Conservation (phyloP, 2,888 invertebrate genomes). For the Flexamia atlantica region DNA sequence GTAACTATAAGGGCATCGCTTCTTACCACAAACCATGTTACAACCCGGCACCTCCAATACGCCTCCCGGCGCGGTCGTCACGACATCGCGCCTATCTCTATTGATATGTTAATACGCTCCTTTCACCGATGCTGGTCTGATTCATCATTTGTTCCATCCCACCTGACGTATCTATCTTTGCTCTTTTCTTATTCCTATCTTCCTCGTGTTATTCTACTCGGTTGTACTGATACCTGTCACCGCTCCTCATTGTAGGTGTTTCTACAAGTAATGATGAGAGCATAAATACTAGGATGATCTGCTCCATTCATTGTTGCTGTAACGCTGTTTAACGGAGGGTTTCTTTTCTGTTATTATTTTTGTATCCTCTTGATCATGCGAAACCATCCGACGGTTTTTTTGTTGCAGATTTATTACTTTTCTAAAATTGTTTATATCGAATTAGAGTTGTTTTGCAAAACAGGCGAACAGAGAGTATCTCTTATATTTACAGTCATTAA, state of each 20-base stretch:
- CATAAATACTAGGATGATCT: background rate
- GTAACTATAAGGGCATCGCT: conserved; percentile 29
- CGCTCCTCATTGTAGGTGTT: background rate
- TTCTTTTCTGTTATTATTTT: too few species aligned
- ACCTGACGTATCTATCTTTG: conserved; percentile 57
- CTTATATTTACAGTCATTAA: too few species aligned
- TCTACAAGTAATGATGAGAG: conserved; percentile 35
- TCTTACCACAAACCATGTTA: conserved; percentile 30
- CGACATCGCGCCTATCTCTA: conserved; percentile 34
- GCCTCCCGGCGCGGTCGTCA: conserved; percentile 7
- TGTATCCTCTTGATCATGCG: too few species aligned
- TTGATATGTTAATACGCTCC: conserved; percentile 51
- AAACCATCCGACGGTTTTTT: too few species aligned
- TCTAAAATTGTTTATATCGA: too few species aligned
- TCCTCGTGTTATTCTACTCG: conserved; percentile 22
- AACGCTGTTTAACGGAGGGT: too few species aligned
- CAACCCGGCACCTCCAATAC: conserved; percentile 52
- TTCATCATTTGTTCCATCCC: conserved; percentile 50
- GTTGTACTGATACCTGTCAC: conserved; percentile 49
- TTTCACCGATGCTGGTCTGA: conserved; percentile 33
- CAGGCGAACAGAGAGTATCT: too few species aligned
- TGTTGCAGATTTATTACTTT: too few species aligned
- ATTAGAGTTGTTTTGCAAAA: too few species aligned
- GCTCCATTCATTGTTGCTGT: too few species aligned
- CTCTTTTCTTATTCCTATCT: conserved; percentile 53